Evolutionary conservation across 2,888 invertebrate species (phyloP), one percentile per base, ranked within the genome.

Genomic region (Philaethria dido): DNA sequence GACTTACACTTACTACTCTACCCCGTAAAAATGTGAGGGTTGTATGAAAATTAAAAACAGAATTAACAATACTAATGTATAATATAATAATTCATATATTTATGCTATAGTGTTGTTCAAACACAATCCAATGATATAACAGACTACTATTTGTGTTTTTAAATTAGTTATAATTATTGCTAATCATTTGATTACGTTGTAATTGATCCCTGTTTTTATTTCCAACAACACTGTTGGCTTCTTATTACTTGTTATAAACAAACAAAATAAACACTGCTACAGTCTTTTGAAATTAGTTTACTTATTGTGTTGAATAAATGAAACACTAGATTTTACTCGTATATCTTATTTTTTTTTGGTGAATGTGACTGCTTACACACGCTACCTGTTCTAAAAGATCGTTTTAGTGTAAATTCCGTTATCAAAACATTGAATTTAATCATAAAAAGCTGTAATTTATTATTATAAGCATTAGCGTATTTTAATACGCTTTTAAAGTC

Each of bases 401-500:
- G 25, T 50, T 62, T 50, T 50, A 20, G 36, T 29, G 18, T 60
- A 60, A 25, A 60, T 60, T 60, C 60, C 60, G 60, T 60, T 60
- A 60, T 45, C 45, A 33, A 8, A 22, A 29, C 45, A 61, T 48
- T 48, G 22, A 45, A n/a, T 48, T 61, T 22, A 61, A 36, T 48
- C 20, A 61, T 61, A 61, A 61, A 61, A 29, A 47, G 33, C 14
- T 29, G 11, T 45, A 29, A 48, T 61, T 36, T 25, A 45, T 54
- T 55, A 55, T n/a, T 55, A 18, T 54, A 44, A 42, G 25, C 39
- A 63, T 44, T 45, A 54, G 33, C 22, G 20, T 55, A 52, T 33
- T 61, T 59, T 62, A 66, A 50, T 62, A 69, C 39, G 50, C 59
- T 67, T 55, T 64, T 66, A 61, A 69, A 59, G 42, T 59, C 42